Evolutionary conservation across 2,113 vertebrate genomes (phyloP), one percentile per base, ranked within the genome.

Genomic region (Psettodes erumei): DNA sequence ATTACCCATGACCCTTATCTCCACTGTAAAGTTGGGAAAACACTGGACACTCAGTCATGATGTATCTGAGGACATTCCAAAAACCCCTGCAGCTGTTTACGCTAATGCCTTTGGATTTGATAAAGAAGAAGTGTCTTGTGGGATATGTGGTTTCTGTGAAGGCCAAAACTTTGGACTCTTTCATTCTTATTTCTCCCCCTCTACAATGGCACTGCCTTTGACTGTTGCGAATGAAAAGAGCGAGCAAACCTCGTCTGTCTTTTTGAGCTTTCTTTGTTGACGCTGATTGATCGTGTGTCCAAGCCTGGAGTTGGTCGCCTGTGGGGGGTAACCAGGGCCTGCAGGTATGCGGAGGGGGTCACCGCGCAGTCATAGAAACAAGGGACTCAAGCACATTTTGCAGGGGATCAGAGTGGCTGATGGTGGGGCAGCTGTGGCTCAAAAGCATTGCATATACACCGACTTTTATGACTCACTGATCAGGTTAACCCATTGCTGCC

Each of bases 31-130:
- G 81, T 87, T 87, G 82, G 56, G 68, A 81, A 79, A 91, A 88
- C 90, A 83, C 19, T 50, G 37, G 73, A 54, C 19, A 23, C 53
- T 60, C 45, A 18, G 54, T 61, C 59, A 19, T 86, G 90, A 91
- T 91, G 67, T 81, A 92, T 89, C 77, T 71, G 28, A 42, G 38
- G 51, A 87, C 84, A 87, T 92, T 90, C 88, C 78, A 13, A 78
- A 77, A 62, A 59, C 75, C 84, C 84, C 77, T 30, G 21, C 67
- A 85, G 87, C 88, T 86, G 75, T 88, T 92, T 77, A 82, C 56
- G 33, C 71, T 85, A 76, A 79, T 21, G 75, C n/a, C 10, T 76
- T 53, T 75, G 0, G 13, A 64, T 68, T 83, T 69, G 77, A 76
- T 81, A 32, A 63, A 77, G 69, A 60, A 71, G 63, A 75, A 58